phyloP scores from a whole-genome alignment of 92 coral and sea anemone species.

The Heliopora coerulea region DNA sequence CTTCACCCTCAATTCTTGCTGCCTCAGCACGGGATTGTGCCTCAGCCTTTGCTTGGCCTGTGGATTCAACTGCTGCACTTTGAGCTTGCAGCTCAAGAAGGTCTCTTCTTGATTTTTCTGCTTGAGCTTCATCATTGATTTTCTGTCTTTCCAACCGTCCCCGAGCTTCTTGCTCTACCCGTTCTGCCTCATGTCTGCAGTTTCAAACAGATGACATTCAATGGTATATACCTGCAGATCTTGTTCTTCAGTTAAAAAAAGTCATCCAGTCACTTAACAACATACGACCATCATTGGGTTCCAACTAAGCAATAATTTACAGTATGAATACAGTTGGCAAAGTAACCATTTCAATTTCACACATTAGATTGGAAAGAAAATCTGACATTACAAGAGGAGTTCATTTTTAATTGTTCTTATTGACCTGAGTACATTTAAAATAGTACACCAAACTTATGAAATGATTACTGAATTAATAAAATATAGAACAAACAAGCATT shows the following conservation, averaged over 20 bases:
- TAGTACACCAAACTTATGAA: too few species aligned
- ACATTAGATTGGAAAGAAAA: too few species aligned
- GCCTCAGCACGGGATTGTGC: conserved; percentile 99
- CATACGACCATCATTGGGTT: too few species aligned
- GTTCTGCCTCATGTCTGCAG: conserved; percentile 94
- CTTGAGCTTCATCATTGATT: conserved; percentile 95
- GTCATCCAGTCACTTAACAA: too few species aligned
- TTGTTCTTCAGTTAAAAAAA: background rate
- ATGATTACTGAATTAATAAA: too few species aligned
- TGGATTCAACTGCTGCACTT: conserved; percentile 99
- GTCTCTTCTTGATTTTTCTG: conserved; percentile 87
- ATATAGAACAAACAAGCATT: too few species aligned
- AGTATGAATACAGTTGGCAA: too few species aligned
- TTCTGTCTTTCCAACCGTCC: conserved; percentile 97
- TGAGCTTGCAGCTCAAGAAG: conserved; percentile 90
- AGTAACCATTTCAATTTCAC: too few species aligned
- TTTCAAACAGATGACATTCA: background rate
- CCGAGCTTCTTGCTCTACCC: conserved; percentile 95
- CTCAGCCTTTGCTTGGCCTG: conserved; percentile 99
- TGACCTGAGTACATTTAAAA: too few species aligned
- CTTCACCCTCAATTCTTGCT: conserved; percentile 92
- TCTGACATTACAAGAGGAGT: too few species aligned
- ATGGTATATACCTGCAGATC: background rate
- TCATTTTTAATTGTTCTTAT: too few species aligned
- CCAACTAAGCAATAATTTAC: too few species aligned